Conservation (phyloP, 2,888 invertebrate species). For the Zeuzera pyrina region DNA sequence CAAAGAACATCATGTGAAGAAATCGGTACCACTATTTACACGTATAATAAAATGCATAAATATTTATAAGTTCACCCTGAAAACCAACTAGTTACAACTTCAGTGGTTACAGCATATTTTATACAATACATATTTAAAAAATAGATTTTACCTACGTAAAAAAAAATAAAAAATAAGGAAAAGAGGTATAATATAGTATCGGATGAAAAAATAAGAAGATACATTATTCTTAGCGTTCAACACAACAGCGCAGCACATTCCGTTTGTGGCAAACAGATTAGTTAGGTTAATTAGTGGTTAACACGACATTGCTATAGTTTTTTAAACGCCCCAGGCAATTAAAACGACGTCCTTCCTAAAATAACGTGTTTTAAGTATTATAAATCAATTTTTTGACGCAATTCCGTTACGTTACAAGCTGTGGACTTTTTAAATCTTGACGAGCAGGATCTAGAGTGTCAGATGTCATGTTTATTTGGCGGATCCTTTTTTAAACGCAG, state of each 20-base stretch:
- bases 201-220: slow-evolving; percentile 19
- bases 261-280: slow-evolving; percentile 32
- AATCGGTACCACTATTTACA: too few species aligned
- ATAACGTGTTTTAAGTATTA: slow-evolving; percentile 34
- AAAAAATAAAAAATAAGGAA: too few species aligned
- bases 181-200: too few species aligned
- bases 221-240: slow-evolving; percentile 30
- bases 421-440: slow-evolving; percentile 47
- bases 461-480: slow-evolving; percentile 40
- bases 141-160: too few species aligned
- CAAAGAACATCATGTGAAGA: too few species aligned
- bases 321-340: not conserved
- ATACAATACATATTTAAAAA: not conserved
- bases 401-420: slow-evolving; percentile 55
- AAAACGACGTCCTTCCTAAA: slow-evolving; percentile 12
- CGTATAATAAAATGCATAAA: too few species aligned
- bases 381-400: slow-evolving; percentile 61
- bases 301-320: slow-evolving; percentile 21
- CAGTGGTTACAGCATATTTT: not conserved
- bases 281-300: slow-evolving; percentile 59
- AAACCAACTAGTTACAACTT: not conserved
- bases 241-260: slow-evolving; percentile 34
- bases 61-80: too few species aligned
- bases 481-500: too few species aligned
- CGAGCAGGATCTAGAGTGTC: slow-evolving; percentile 59